Base-by-base conservation (phyloP, 2,888 invertebrate genomes). In the Hyposoter didymator region DNA sequence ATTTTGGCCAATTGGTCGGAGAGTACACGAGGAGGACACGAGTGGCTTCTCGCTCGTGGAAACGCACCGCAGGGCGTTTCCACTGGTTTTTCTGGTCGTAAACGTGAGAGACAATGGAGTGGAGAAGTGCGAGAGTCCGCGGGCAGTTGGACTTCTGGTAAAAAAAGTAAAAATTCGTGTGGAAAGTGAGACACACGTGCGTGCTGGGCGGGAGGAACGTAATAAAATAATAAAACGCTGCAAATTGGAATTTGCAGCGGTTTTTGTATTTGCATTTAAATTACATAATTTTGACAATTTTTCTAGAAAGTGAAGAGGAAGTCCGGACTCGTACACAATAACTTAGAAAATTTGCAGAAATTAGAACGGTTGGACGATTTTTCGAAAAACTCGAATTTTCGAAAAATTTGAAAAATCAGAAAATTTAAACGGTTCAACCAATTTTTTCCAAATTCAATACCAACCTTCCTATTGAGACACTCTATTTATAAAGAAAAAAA, bases 41-140 rank as follows among this genome's bases (percentile, higher is more conserved):
- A 35, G 43, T 66, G 35, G 35, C 47, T 19, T 55, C n/a, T 35
- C 10, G 52, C 72, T 62, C 28, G 17, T 39, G 35, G 35, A 35
- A 35, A 43, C 55, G 49, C 43, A 32, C 62, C 22, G 19, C n/a
- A 14, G 39, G 69, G 62, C 74, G 62, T 78, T 43, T 22, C 49
- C 49, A 45, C 43, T 45, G 80, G 75, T 80, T 84, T 66, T 76
- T 80, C 79, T 64, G 70, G 74, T 64, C 84, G 52, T 84, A 84
- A 84, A 84, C 62, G 75, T 55, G 73, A 84, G 73, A 84, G 74
- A 84, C 80, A 84, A 80, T 84, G 70, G 19, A 22, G 35, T 43
- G 39, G 17, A 52, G 67, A 28, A 67, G 73, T 35, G 17, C 59
- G 28, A 59, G 59, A 45, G 73, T 43, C 19, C 43, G 59, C 43